Conservation (phyloP, 2,113 vertebrate species). For the Xenopus borealis region DNA sequence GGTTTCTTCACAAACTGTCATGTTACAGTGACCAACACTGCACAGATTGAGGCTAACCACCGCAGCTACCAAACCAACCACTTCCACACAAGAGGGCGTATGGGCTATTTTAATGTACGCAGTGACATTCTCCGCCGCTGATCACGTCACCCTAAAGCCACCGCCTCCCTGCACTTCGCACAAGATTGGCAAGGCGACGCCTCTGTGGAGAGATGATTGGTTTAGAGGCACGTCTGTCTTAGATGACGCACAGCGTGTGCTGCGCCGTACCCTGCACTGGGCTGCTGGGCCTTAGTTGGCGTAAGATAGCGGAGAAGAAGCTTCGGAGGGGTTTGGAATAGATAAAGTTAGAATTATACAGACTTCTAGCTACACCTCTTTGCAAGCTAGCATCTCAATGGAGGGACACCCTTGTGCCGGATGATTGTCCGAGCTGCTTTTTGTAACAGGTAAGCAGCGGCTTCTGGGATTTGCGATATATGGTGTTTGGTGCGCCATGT, state of each 20-base stretch:
- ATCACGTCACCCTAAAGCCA: neutral
- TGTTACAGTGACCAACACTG: neutral
- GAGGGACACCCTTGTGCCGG: slow-evolving; percentile 20
- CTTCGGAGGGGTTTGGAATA: neutral
- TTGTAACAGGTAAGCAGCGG: slow-evolving; percentile 6
- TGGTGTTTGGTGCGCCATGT: neutral
- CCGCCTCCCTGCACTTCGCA: neutral
- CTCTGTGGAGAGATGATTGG: neutral
- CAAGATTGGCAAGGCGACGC: neutral
- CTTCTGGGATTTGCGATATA: neutral
- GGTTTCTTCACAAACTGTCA: no score
- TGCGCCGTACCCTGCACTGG: neutral
- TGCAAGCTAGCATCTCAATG: slow-evolving; percentile 8
- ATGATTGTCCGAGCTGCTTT: neutral
- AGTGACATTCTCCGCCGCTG: slow-evolving; percentile 12
- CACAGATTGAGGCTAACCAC: slow-evolving; percentile 15
- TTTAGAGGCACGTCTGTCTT: neutral
- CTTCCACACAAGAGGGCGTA: slow-evolving; percentile 3
- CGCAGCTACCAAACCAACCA: neutral
- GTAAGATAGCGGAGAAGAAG: slow-evolving; percentile 13
- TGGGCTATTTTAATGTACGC: neutral
- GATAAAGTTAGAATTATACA: no score
- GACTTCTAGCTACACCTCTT: no score
- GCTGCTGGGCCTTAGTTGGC: slow-evolving; percentile 24
- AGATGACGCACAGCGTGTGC: neutral